These are phyloP conservation scores for Catharus bicknelli DNA, from an alignment of 2,113 vertebrate species.

Conservation along the genomic window DNA sequence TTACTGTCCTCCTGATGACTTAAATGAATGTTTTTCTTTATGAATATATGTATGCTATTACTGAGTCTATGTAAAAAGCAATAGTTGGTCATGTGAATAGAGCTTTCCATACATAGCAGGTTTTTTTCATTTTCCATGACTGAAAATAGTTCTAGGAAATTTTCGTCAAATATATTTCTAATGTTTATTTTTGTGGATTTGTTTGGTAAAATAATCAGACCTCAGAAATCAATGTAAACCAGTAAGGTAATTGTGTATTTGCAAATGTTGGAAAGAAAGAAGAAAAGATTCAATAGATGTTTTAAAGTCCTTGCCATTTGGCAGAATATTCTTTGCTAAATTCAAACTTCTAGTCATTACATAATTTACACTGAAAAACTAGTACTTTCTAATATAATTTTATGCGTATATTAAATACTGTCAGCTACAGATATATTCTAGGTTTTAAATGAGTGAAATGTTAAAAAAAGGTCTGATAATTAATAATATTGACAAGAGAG, in stretches of 20 bases:
- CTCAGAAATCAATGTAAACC: not conserved
- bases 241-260: not conserved
- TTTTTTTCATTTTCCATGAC: not conserved
- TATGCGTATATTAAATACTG: not conserved
- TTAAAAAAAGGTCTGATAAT: not conserved
- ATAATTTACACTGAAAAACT: not conserved
- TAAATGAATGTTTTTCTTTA: slow-evolving; percentile 24
- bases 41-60: slow-evolving; percentile 26
- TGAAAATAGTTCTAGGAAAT: not conserved
- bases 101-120: not conserved
- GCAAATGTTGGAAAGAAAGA: not conserved
- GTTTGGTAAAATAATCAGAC: not conserved
- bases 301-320: not conserved
- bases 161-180: not conserved
- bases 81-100: not conserved
- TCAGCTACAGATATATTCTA: not conserved
- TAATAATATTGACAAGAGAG: not conserved
- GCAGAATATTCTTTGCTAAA: not conserved
- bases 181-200: not conserved
- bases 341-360: not conserved
- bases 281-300: not conserved
- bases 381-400: not conserved
- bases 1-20: slow-evolving; percentile 28
- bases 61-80: not conserved
- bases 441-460: not conserved